A percentile compares a stretch with the other conserved stretches of the same genome.
Evolutionary conservation across 2,888 invertebrate species (phyloP).

Genomic region (Alsophila aescularia): DNA sequence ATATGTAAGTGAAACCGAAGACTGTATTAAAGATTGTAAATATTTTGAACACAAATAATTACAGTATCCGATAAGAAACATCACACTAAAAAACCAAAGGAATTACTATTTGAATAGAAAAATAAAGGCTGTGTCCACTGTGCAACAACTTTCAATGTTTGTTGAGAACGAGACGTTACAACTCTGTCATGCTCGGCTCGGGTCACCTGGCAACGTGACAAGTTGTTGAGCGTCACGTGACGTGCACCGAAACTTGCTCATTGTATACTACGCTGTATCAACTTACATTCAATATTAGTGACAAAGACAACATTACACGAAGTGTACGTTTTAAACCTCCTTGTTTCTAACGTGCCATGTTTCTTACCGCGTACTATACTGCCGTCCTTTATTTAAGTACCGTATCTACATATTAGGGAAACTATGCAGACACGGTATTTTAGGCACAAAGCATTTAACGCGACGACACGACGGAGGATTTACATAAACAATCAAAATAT

Average conservation of each 20-base stretch:
- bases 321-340: not conserved
- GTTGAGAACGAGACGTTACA: too few species aligned
- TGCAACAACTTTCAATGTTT: too few species aligned
- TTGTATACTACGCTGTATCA: too few species aligned
- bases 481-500: too few species aligned
- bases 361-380: conserved; percentile 45
- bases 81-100: not conserved
- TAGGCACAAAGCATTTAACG: not conserved
- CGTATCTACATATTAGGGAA: not conserved
- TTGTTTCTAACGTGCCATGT: conserved; percentile 17
- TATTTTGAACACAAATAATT: conserved; percentile 65
- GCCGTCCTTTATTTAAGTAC: conserved; percentile 4
- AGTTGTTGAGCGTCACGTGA: too few species aligned
- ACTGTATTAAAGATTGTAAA: conserved; percentile 80
- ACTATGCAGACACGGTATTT: not conserved
- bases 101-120: not conserved
- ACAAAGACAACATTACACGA: not conserved
- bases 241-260: too few species aligned
- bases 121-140: too few species aligned
- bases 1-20: conserved; percentile 81
- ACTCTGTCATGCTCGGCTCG: too few species aligned
- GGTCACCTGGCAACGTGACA: too few species aligned
- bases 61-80: conserved; percentile 21
- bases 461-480: too few species aligned
- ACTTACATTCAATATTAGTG: not conserved